Conservation (phyloP, 2,888 invertebrate species). For the Macrophya alboannulata region DNA sequence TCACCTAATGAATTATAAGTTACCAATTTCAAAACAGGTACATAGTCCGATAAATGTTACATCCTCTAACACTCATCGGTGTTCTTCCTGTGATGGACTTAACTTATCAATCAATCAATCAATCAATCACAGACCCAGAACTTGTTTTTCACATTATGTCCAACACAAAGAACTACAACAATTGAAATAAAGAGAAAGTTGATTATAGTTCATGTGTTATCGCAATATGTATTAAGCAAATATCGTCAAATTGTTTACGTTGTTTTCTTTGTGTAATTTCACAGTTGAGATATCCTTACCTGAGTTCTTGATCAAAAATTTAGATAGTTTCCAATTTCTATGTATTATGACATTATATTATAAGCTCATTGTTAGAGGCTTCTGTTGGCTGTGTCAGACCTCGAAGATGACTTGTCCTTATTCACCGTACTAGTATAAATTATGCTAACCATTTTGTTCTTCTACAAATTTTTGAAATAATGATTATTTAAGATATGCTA, state of each 20-base stretch:
- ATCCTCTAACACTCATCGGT: conserved; percentile 23
- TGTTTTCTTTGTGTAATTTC: conserved; percentile 35
- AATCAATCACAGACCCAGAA: not conserved
- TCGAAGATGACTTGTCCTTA: conserved; percentile 18
- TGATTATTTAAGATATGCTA: not conserved
- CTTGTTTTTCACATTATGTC: not conserved
- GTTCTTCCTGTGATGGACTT: not conserved
- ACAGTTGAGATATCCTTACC: not conserved
- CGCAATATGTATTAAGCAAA: not conserved
- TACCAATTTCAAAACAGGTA: not conserved
- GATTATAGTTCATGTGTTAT: not conserved
- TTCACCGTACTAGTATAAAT: conserved; percentile 7
- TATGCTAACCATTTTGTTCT: not conserved
- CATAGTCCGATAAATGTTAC: conserved; percentile 5
- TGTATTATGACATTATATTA: not conserved
- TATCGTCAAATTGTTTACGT: conserved; percentile 3
- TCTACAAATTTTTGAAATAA: not conserved
- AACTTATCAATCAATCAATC: not conserved
- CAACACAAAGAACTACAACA: not conserved
- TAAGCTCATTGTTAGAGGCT: not conserved
- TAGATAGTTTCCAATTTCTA: not conserved
- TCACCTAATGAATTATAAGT: conserved; percentile 27
- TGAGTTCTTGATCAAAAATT: not conserved
- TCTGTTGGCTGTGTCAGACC: conserved; percentile 31
- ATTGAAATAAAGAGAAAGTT: not conserved